Evolutionary conservation across 1,140 invertebrate species (phyloP), one percentile per base, ranked within the genome.

Genomic region (Trichonephila clavipes): DNA sequence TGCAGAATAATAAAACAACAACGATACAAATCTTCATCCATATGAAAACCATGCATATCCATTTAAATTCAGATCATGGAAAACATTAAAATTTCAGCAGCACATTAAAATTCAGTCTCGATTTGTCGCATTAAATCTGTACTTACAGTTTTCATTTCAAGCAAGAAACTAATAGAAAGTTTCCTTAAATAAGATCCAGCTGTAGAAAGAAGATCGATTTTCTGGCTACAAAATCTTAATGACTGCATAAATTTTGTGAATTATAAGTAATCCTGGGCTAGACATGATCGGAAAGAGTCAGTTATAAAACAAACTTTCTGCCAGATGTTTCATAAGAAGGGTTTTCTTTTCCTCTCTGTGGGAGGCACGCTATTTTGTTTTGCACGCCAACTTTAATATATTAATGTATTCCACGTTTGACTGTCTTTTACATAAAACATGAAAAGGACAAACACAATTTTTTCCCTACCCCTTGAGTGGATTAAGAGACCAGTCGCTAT

Each of bases 391-490:
- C 88, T 34, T 91, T 83, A 91, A 91, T 91, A 83, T 91, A 91
- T 91, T 91, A 91, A 91, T 91, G 59, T 91, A 91, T 91, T 91
- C 89, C 24, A 62, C 28, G 89, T 91, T 64, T 91, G 89, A 91
- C 51, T 83, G 77, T 91, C 89, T 82, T 91, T 91, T 91, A 91
- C 89, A 91, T 91, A 91, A 91, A 83, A 91, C 89, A 91, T 91
- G 81, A 83, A 91, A 91, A 77, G 40, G 88, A 77, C 64, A 81
- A 90, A 90, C 66, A 91, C 62, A 90, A 81, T 82, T 69, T 59
- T 82, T 59, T 83, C 64, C n/a, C 24, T 91, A 83, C 64, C 66
- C 59, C 58, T 86, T 62, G 21, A 83, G 72, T 62, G 89, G 61
- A 91, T 72, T 88, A 91, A 83, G 58, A 83, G 59, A 61, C 59